Evolutionary conservation across 2,888 invertebrate genomes (phyloP).

Genomic region (Agrotis segetum): DNA sequence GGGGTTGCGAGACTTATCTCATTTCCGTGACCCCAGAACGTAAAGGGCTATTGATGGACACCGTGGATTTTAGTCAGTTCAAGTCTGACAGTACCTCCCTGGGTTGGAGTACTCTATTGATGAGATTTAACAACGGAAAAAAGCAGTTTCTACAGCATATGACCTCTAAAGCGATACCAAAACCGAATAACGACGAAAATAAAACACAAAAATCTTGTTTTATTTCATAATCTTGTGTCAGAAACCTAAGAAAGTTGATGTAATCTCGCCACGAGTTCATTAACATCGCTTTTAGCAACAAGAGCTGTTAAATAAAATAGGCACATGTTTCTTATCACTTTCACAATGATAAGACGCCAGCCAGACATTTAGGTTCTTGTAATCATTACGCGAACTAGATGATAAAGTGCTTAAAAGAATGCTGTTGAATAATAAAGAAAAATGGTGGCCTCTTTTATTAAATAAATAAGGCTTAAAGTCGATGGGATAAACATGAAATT

Average conservation of each 20-base stretch:
- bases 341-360: conserved; percentile 37
- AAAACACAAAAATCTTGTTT: background rate
- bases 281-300: conserved; percentile 48
- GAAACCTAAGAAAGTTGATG: conserved; percentile 29
- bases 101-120: too few relatives aligned
- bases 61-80: too few relatives aligned
- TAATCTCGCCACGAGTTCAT: conserved; percentile 45
- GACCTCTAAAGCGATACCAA: background rate
- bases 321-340: conserved; percentile 44
- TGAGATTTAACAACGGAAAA: too few relatives aligned
- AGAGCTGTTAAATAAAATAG: conserved; percentile 1
- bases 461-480: background rate
- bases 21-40: too few relatives aligned
- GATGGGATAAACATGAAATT: background rate
- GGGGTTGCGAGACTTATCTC: too few relatives aligned
- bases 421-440: conserved; percentile 23
- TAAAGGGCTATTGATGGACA: too few relatives aligned
- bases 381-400: conserved; percentile 26
- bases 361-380: conserved; percentile 40
- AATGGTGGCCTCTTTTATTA: background rate
- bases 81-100: too few relatives aligned
- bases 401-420: conserved; percentile 30
- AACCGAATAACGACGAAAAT: background rate
- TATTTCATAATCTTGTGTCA: conserved; percentile 31
- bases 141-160: fast-evolving